Base-by-base conservation (phyloP, 1,140 invertebrate genomes). In the Brachionus asplanchnoidis region DNA sequence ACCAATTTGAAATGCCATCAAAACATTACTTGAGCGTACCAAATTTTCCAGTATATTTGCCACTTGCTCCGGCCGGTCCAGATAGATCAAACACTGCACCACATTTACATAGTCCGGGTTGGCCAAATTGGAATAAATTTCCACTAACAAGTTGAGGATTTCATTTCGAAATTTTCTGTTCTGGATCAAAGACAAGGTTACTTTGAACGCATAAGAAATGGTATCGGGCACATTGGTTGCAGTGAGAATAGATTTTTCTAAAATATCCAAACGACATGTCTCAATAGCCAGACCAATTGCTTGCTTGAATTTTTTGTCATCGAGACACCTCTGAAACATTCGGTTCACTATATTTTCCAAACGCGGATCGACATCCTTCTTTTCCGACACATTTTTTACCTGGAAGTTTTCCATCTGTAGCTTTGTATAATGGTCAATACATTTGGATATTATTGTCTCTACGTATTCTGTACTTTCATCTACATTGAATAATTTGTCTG, bases 1-100 rank as follows among this genome's bases (percentile, higher is more conserved):
- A 0, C 94, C 96, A 87, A 99, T 98, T 91, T 99, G 97, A 90
- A 97, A 99, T 0, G 95, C 97, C 95, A 99, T 98, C 5, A 99
- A 88, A 42, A 94, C 93, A 86, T 95, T 93, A 17, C 93, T 92
- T 3, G 93, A 93, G 89, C 94, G 93, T 60, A 94, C 94, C 0
- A 98, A 90, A 90, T 94, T 95, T 86, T 97, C 95, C 0, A 98
- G 90, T 85, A 98, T 93, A 88, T 95, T 93, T 11, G 96, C 96
- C 9, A 85, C 73, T 79, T 68, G 93, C 28, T 94, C 88, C 1
- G 96, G 94, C 91, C 98, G 95, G 88, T 98, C 96, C 60, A 99
- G 88, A 88, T 97, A 98, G 86, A 98, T 98, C 65, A 98, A 91
- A 89, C 96, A 98, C 89, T 98, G 79, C 4, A 82, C 79, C 7